Percentiles rank a stretch among this genome's conserved stretches.
phyloP scores from a whole-genome alignment of 2,113 vertebrate species.

The Erpornis zantholeuca region DNA sequence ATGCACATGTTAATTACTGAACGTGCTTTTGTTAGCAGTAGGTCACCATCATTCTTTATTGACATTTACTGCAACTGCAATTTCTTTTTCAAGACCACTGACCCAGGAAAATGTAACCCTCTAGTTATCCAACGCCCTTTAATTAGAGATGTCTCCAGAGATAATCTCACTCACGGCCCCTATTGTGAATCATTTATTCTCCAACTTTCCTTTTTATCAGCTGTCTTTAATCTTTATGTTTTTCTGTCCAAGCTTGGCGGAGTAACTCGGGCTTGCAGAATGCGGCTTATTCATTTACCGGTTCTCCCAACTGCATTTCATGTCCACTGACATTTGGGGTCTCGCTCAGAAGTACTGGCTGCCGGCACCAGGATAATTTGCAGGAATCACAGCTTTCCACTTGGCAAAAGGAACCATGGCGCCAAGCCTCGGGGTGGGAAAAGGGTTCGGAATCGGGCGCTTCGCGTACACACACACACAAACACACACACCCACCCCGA shows the following conservation, averaged over 20 bases:
- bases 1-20: slow-evolving; percentile 18
- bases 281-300: background rate
- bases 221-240: background rate
- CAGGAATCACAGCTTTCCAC: background rate
- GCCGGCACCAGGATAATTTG: background rate
- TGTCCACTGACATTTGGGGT: background rate
- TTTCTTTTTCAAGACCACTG: slow-evolving; percentile 50
- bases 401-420: background rate
- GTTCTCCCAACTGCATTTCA: background rate
- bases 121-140: slow-evolving; percentile 37
- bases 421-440: background rate
- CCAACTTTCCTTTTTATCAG: slow-evolving; percentile 5
- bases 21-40: slow-evolving; percentile 21
- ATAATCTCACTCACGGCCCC: slow-evolving; percentile 7
- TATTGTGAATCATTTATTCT: slow-evolving; percentile 16
- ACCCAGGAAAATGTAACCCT: slow-evolving; percentile 50
- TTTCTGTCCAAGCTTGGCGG: background rate
- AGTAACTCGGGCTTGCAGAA: background rate
- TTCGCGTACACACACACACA: background rate
- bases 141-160: slow-evolving; percentile 44
- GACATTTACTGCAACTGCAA: slow-evolving; percentile 26
- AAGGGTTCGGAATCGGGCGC: background rate
- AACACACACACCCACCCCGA: too few species aligned
- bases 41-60: slow-evolving; percentile 34
- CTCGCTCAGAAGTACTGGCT: background rate